Conservation (phyloP, 1,140 invertebrate species). For the Brachionus sp. region DNA sequence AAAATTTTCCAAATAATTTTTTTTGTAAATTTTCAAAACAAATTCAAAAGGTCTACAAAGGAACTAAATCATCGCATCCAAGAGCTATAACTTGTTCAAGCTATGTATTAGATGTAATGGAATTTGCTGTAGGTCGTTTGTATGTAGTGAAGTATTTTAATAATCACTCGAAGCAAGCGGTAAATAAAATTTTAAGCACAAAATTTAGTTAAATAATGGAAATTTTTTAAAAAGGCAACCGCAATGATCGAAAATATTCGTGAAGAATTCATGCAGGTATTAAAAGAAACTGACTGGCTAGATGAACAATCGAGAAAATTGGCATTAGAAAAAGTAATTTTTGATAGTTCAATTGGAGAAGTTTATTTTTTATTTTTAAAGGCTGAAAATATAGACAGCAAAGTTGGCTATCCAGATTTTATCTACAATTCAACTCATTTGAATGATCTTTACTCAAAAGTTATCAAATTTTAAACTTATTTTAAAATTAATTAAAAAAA, state of each 20-base stretch:
- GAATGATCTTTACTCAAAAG: constrained; percentile 50
- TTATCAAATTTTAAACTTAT: background rate
- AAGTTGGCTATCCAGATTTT: constrained; percentile 52
- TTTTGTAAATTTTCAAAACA: background rate
- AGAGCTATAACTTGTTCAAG: constrained; percentile 67
- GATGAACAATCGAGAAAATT: constrained; percentile 72
- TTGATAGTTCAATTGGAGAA: background rate
- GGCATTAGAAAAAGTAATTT: constrained; percentile 70
- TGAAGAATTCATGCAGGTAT: constrained; percentile 71
- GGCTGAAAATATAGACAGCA: constrained; percentile 48
- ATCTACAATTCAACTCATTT: constrained; percentile 50
- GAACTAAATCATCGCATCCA: constrained; percentile 35
- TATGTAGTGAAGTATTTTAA: constrained; percentile 82
- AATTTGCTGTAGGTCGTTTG: constrained; percentile 76
- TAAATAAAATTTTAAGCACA: background rate
- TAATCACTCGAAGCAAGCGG: constrained; percentile 70
- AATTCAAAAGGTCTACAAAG: constrained; percentile 34
- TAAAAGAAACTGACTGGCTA: constrained; percentile 75
- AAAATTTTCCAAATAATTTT: no score
- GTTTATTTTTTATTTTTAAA: constrained; percentile 7
- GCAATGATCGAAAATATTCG: constrained; percentile 79
- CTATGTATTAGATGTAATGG: constrained; percentile 77
- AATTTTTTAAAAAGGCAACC: constrained; percentile 66
- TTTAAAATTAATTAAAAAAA: background rate
- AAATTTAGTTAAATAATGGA: background rate